Conservation (phyloP, 1,140 invertebrate genomes). For the Pissodes strobi region DNA sequence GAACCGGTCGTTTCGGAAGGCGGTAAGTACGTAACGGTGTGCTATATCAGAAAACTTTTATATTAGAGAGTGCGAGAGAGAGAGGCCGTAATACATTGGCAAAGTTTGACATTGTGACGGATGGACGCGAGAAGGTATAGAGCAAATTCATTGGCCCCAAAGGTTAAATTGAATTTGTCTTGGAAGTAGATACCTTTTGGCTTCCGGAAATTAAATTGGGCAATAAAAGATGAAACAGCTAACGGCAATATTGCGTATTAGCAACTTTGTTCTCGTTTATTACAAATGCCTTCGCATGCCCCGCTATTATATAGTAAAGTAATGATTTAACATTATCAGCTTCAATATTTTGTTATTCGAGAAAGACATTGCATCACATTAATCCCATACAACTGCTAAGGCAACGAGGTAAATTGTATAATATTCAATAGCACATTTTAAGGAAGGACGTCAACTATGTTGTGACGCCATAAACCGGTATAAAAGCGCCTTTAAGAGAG, state of each 20-base stretch:
- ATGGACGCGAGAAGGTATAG: constrained; percentile 11
- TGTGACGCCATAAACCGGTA: constrained; percentile 19
- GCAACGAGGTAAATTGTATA: constrained; percentile 3
- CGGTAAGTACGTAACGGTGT: too few species aligned
- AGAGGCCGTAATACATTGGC: constrained; percentile 31
- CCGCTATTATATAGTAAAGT: too few species aligned
- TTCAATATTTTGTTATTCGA: too few species aligned
- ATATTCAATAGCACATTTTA: neutral
- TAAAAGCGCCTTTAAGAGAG: constrained; percentile 22
- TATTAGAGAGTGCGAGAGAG: constrained; percentile 31
- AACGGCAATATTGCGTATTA: too few species aligned
- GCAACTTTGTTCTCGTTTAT: too few species aligned
- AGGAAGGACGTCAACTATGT: constrained; percentile 16
- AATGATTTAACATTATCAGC: too few species aligned
- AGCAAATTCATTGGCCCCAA: constrained; percentile 7
- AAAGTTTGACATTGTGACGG: constrained; percentile 38
- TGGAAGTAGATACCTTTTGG: neutral
- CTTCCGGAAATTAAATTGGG: neutral
- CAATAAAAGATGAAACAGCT: too few species aligned
- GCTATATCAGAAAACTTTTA: constrained; percentile 6
- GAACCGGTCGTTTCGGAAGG: too few species aligned
- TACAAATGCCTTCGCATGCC: too few species aligned
- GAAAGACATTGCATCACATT: too few species aligned
- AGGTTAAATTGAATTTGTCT: neutral
- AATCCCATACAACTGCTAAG: too few species aligned